Percentiles rank a stretch among this genome's conserved stretches.
These are phyloP conservation scores for Myrmophylax atrothorax DNA, from an alignment of 2,113 vertebrate species.

Conservation along the genomic window DNA sequence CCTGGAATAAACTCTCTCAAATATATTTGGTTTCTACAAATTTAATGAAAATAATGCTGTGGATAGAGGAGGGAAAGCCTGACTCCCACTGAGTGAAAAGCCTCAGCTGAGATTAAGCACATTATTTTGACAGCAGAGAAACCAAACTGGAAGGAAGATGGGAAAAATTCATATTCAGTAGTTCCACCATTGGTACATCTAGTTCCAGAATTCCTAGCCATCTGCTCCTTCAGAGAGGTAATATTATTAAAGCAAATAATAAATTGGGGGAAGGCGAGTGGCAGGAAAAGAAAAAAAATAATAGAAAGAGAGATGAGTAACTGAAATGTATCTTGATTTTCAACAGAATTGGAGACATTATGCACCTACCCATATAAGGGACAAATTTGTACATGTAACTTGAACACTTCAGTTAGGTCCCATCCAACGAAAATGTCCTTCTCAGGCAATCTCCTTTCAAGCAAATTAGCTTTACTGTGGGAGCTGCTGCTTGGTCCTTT, in stretches of 20 bases:
- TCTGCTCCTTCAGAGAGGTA: not conserved
- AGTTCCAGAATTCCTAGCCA: not conserved
- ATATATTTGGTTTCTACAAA: not conserved
- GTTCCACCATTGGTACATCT: not conserved
- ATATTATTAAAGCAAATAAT: not conserved
- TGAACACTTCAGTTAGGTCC: not conserved
- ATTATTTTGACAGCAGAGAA: not conserved
- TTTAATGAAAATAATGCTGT: not conserved
- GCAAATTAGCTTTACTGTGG: not conserved
- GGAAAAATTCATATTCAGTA: not conserved
- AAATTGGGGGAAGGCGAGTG: too few species aligned
- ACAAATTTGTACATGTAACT: not conserved
- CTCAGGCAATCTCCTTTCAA: not conserved
- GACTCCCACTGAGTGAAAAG: not conserved
- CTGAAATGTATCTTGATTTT: not conserved
- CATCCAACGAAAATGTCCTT: not conserved
- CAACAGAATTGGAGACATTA: accelerated
- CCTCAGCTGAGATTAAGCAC: not conserved
- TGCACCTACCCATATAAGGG: not conserved
- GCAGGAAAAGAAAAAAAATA: not conserved
- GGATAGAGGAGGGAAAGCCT: not conserved
- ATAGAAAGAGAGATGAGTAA: accelerated
- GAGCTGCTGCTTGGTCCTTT: not conserved
- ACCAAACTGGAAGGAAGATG: not conserved
- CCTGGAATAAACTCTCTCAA: not conserved